Base-by-base conservation (phyloP, 1,140 invertebrate species). In the Tetramorium alpestre region DNA sequence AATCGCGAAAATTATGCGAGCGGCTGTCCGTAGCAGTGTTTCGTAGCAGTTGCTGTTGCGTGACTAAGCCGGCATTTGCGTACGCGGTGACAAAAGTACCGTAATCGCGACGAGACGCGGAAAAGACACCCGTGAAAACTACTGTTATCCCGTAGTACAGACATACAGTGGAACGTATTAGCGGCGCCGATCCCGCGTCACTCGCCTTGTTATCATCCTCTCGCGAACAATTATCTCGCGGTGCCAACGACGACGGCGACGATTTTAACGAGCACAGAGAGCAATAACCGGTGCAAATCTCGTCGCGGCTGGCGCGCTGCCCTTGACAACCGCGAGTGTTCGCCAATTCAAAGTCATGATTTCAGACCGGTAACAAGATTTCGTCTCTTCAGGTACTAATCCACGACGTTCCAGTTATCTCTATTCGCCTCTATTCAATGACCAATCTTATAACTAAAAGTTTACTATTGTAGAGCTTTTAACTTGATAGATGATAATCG, bases 221-320 rank as follows among this genome's bases (percentile, higher is more conserved):
- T 58, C 10, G 38, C 49, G 60, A 54, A 60, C 70, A 88, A 78
- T 89, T 88, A 65, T 22, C 25, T 41, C 16, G 13, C 38, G 60
- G 11, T 18, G 86, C 2, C 41, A 64, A 70, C 28, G 28, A 72
- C 28, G 65, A n/a, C 56, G 33, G 67, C 28, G 65, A 44, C 56
- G 28, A 75, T 88, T 76, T 87, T 78, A 85, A 89, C 65, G 77
- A 58, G 44, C 54, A 47, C 78, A 77, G 62, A 81, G 78, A 85
- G 70, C 77, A 77, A 38, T 81, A 81, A 84, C 54, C 85, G 64
- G 25, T 18, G 56, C 69, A 18, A 73, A 78, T 25, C 51, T 62
- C 28, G 41, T 49, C 75, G 49, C 72, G 33, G 78, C 51, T 89
- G 51, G 80, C 86, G 65, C 22, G 65, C 8, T 78, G 86, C 73